Percentiles rank a stretch among this genome's conserved stretches.
Evolutionary conservation across 2,888 invertebrate species (phyloP).

Genomic region (Phortica okadai): DNA sequence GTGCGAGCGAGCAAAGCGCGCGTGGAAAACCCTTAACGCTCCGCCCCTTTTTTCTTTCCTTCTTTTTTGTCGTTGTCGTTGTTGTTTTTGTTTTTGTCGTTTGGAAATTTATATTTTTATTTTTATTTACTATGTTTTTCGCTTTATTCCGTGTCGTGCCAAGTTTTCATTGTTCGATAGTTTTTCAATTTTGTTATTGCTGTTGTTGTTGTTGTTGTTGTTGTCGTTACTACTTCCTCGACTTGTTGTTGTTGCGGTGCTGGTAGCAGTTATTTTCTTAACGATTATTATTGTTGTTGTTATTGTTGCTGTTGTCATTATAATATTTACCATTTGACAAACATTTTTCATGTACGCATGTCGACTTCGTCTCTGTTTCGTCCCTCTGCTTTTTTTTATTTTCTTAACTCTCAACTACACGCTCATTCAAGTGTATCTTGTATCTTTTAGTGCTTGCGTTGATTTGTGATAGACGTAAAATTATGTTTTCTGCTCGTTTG

Average conservation of each 20-base stretch:
- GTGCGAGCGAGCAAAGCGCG: slow-evolving; percentile 54
- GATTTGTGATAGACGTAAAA: background rate
- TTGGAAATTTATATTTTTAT: slow-evolving; percentile 37
- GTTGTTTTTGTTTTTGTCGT: slow-evolving; percentile 6
- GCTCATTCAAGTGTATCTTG: slow-evolving; percentile 3
- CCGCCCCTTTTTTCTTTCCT: slow-evolving; percentile 66
- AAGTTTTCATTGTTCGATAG: slow-evolving; percentile 69
- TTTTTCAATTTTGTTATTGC: slow-evolving; percentile 67
- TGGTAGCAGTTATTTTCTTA: slow-evolving; percentile 13
- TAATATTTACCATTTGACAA: slow-evolving; percentile 33
- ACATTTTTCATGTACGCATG: background rate
- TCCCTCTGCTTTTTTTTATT: background rate
- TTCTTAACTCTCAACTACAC: slow-evolving; percentile 1
- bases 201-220: slow-evolving; percentile 45
- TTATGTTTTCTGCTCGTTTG: slow-evolving; percentile 23
- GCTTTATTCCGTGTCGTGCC: slow-evolving; percentile 52
- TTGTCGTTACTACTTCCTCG: slow-evolving; percentile 13
- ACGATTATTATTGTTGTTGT: slow-evolving; percentile 33
- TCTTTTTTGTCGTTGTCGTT: slow-evolving; percentile 41
- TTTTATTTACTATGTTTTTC: slow-evolving; percentile 45
- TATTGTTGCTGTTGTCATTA: slow-evolving; percentile 30
- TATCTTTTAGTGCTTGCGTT: background rate
- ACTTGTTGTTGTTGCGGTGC: slow-evolving; percentile 39
- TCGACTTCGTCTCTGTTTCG: background rate
- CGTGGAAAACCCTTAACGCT: slow-evolving; percentile 73